Conservation (phyloP, 1,140 invertebrate genomes). For the Drosophila mojavensis region DNA sequence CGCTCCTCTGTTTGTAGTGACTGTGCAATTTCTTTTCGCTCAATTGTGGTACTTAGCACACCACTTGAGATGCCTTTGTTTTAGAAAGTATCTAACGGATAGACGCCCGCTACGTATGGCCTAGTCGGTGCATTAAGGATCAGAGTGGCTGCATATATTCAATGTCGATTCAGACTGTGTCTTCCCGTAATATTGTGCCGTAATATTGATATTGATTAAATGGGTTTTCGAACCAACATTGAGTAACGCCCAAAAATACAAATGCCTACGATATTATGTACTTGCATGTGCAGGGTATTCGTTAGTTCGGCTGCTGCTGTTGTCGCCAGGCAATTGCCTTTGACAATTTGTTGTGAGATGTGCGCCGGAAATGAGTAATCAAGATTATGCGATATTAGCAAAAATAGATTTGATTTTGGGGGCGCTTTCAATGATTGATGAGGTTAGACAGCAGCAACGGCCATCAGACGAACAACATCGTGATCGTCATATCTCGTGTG, state of each 20-base stretch:
- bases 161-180: too few species aligned
- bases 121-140: constrained; percentile 8
- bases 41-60: constrained; percentile 62
- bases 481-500: constrained; percentile 36
- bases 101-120: constrained; percentile 1
- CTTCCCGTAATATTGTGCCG: too few species aligned
- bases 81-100: constrained; percentile 67
- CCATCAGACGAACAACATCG: constrained; percentile 20
- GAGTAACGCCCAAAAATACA: too few species aligned
- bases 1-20: constrained; percentile 59
- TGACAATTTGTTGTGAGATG: constrained; percentile 72
- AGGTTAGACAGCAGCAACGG: constrained; percentile 57
- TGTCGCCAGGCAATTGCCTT: constrained; percentile 57
- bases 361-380: constrained; percentile 81
- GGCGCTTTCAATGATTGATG: constrained; percentile 69
- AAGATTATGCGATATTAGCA: constrained; percentile 80
- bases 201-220: too few species aligned
- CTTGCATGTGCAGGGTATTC: constrained; percentile 44
- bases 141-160: background rate
- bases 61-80: constrained; percentile 70
- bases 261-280: background rate
- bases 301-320: constrained; percentile 12
- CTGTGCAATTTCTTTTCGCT: constrained; percentile 62
- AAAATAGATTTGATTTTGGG: constrained; percentile 68
- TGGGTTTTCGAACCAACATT: too few species aligned